Evolutionary conservation across 2,888 invertebrate species (phyloP).

Genomic region (Listrodromus nycthemerus): DNA sequence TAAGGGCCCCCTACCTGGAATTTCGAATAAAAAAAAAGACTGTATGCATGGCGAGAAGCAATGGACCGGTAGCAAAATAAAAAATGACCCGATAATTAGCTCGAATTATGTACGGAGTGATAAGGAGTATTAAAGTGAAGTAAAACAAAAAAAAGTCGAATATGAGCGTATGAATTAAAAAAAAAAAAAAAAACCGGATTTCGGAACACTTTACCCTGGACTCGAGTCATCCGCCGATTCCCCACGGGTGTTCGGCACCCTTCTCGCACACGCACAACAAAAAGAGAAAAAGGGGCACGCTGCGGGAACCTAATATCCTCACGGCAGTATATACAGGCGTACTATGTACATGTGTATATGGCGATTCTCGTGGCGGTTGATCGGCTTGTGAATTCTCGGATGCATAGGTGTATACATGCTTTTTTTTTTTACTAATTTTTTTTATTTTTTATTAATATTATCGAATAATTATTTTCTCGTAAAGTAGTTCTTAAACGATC

Average conservation of each 20-base stretch:
- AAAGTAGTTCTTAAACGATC: too few species aligned
- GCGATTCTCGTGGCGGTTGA: not conserved
- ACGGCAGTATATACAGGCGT: not conserved
- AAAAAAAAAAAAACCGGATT: not conserved
- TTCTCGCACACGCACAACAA: conserved; percentile 31
- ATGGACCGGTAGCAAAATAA: not conserved
- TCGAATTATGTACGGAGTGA: not conserved
- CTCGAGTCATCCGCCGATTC: not conserved
- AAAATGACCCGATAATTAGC: not conserved
- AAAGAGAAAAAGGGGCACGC: conserved; percentile 42
- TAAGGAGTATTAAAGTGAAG: not conserved
- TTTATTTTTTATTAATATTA: not conserved
- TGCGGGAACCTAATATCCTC: conserved; percentile 57
- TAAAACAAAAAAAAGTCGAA: not conserved
- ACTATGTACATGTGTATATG: not conserved
- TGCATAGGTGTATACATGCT: not conserved
- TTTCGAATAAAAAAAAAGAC: conserved; percentile 40
- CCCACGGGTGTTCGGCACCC: conserved; percentile 24
- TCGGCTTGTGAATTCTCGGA: not conserved
- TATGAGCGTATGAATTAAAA: not conserved
- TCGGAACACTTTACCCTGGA: not conserved
- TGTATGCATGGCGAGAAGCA: not conserved
- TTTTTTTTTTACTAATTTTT: not conserved
- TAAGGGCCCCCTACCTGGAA: conserved; percentile 34
- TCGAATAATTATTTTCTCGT: not conserved